Conservation (phyloP, 2,888 invertebrate species). For the Leucania comma region DNA sequence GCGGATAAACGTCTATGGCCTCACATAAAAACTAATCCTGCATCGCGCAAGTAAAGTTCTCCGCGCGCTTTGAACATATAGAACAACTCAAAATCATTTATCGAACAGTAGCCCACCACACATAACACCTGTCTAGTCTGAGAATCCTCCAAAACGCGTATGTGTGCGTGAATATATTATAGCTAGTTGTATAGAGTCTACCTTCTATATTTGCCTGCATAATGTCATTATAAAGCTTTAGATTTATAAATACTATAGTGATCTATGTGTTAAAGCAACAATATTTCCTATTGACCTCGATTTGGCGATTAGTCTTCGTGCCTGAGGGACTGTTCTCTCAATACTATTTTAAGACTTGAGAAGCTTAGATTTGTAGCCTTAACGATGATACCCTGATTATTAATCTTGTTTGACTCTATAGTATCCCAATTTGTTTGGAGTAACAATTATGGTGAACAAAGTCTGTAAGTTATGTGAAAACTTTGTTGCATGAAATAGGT, state of each 20-base stretch:
- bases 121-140: no score
- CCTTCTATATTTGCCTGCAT: not conserved
- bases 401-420: not conserved
- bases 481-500: no score
- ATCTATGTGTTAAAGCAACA: not conserved
- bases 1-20: no score
- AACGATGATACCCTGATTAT: not conserved
- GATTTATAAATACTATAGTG: not conserved
- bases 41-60: no score
- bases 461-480: not conserved
- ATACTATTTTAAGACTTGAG: not conserved
- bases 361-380: not conserved
- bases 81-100: no score
- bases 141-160: no score
- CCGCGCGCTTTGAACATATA: no score
- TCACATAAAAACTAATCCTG: no score
- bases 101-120: no score
- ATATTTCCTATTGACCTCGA: not conserved
- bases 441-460: not conserved
- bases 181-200: not conserved
- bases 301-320: not conserved
- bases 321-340: not conserved
- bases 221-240: not conserved
- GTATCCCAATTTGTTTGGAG: not conserved
- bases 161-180: not conserved